Conservation (phyloP, 2,888 invertebrate species). For the Rhynchonema sp. region DNA sequence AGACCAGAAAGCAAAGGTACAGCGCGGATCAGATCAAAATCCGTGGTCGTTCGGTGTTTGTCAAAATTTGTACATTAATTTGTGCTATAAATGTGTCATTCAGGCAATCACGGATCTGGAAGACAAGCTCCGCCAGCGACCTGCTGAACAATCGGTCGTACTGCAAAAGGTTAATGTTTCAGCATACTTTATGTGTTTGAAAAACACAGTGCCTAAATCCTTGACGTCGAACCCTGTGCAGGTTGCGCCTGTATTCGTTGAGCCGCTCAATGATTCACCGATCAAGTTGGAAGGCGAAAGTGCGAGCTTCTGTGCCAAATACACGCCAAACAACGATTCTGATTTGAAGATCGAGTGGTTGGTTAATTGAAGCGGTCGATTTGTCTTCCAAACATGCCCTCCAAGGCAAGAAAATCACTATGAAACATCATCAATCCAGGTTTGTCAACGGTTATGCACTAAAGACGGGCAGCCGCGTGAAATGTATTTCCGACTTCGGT, state of each 20-base stretch:
- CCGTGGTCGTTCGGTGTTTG: conserved; percentile 19
- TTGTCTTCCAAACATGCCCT: too few relatives aligned
- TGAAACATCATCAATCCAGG: conserved; percentile 41
- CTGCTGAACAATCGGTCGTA: background rate
- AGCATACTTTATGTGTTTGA: background rate
- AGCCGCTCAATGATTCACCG: conserved; percentile 22
- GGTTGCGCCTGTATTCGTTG: conserved; percentile 21
- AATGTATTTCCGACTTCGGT: conserved; percentile 90
- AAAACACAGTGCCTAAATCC: background rate
- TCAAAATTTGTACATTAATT: too few relatives aligned
- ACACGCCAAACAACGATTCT: conserved; percentile 24
- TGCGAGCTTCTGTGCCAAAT: conserved; percentile 24
- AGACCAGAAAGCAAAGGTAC: background rate
- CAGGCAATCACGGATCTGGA: conserved; percentile 16
- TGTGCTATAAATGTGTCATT: too few relatives aligned
- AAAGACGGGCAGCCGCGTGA: conserved; percentile 72
- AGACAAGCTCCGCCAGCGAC: conserved; percentile 8
- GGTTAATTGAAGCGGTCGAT: too few relatives aligned
- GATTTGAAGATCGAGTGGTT: conserved; percentile 11
- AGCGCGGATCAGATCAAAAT: conserved; percentile 7
- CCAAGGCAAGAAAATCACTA: too few relatives aligned
- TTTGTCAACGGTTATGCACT: conserved; percentile 76
- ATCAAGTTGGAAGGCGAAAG: conserved; percentile 21
- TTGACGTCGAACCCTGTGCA: conserved; percentile 8
- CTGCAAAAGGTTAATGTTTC: background rate